A percentile compares a stretch with the other conserved stretches of the same genome.
Conservation (phyloP, 2,113 vertebrate species). For the Austrofundulus limnaeus region DNA sequence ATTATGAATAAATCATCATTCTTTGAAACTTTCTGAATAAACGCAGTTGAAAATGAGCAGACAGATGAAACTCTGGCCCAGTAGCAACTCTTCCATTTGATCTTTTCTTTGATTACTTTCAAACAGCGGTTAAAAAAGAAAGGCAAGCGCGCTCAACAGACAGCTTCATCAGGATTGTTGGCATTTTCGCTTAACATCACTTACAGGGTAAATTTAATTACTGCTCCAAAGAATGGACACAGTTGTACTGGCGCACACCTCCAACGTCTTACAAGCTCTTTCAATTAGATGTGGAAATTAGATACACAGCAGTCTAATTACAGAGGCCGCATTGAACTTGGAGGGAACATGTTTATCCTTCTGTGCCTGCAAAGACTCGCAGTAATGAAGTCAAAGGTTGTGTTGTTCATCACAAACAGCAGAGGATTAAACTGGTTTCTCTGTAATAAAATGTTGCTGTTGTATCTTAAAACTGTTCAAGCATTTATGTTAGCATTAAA, state of each 20-base stretch:
- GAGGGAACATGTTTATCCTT: not conserved
- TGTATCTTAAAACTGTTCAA: not conserved
- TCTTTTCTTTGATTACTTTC: not conserved
- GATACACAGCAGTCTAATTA: slow-evolving; percentile 47
- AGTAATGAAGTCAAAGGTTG: slow-evolving; percentile 9
- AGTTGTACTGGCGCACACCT: not conserved
- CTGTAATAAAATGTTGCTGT: not conserved
- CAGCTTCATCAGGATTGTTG: slow-evolving; percentile 37
- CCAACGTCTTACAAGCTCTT: slow-evolving; percentile 7
- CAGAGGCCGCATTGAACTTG: slow-evolving; percentile 34
- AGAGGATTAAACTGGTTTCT: slow-evolving; percentile 24
- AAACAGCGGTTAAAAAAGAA: not conserved
- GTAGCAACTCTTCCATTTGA: not conserved
- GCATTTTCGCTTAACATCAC: slow-evolving; percentile 45
- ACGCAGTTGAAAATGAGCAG: not conserved
- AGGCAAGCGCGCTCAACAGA: not conserved
- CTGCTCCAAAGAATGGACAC: not conserved
- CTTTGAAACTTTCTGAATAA: not conserved
- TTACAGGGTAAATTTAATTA: slow-evolving; percentile 23
- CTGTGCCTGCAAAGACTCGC: slow-evolving; percentile 19
- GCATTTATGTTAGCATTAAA: not conserved
- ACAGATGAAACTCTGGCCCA: not conserved
- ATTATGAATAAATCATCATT: not conserved
- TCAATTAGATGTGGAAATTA: slow-evolving; percentile 49
- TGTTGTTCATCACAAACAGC: slow-evolving; percentile 22